These are phyloP conservation scores for Campoplex capitator DNA, from an alignment of 2,888 invertebrate species.

Conservation along the genomic window DNA sequence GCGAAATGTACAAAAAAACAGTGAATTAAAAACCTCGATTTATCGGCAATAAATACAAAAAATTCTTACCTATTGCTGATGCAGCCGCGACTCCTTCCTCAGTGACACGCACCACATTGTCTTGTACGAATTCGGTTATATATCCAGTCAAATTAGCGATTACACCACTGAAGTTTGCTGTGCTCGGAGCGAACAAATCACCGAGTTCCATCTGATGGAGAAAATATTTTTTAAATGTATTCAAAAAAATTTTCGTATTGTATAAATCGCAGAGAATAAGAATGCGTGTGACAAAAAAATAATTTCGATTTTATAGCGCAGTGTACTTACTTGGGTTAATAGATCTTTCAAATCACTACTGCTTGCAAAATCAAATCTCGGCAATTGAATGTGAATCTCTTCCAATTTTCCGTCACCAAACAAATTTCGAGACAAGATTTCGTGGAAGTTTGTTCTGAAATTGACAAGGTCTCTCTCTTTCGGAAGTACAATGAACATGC, in stretches of 20 bases:
- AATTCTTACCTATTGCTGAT: neutral
- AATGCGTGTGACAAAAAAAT: no score
- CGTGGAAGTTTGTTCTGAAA: constrained; percentile 34
- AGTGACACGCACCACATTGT: neutral
- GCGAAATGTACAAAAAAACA: neutral
- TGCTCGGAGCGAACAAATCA: neutral
- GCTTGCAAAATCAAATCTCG: constrained; percentile 56
- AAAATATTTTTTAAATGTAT: constrained; percentile 7
- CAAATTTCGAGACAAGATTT: neutral
- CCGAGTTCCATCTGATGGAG: constrained; percentile 75
- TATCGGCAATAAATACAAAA: neutral
- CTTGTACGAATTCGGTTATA: neutral
- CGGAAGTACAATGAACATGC: constrained; percentile 63
- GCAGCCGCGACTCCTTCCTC: neutral
- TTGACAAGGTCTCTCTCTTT: constrained; percentile 9
- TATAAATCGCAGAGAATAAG: no score
- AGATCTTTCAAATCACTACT: constrained; percentile 14
- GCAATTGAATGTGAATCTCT: constrained; percentile 9
- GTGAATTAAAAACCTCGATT: neutral
- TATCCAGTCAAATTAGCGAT: neutral
- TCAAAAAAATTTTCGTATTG: no score
- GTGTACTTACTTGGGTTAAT: constrained; percentile 27
- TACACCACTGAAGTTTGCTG: neutral
- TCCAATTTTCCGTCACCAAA: neutral
- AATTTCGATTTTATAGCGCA: neutral